These are phyloP conservation scores for Rhinolophus sinicus DNA, from an alignment of 2,113 vertebrate species.

Conservation along the genomic window DNA sequence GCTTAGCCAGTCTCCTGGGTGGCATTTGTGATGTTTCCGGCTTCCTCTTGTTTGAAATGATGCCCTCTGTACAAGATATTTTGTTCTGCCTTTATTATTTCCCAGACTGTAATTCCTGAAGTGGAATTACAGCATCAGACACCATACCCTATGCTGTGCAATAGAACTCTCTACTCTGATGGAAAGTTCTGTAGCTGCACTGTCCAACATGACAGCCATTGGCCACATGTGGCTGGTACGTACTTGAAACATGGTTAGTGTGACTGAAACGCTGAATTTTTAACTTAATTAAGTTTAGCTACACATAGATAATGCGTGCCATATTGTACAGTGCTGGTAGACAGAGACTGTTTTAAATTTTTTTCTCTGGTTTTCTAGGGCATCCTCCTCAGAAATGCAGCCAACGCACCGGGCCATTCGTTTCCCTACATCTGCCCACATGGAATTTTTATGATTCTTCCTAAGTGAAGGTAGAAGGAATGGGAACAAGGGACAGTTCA, in stretches of 20 bases:
- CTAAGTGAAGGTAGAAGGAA: neutral
- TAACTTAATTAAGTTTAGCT: neutral
- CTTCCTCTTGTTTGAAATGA: neutral
- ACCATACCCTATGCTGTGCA: neutral
- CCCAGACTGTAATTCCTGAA: neutral
- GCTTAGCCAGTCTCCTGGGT: neutral
- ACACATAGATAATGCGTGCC: neutral
- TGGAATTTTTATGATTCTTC: neutral
- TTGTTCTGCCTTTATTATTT: neutral
- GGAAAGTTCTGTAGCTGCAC: neutral
- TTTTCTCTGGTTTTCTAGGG: neutral
- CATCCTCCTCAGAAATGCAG: neutral
- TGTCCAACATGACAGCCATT: neutral
- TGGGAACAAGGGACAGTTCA: neutral
- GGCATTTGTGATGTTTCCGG: neutral
- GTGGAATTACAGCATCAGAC: neutral
- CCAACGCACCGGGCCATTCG: no score
- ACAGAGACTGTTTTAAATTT: neutral
- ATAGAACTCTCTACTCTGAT: neutral
- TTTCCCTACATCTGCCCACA: neutral
- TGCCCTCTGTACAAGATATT: neutral
- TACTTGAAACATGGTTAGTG: neutral
- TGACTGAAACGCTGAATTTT: neutral
- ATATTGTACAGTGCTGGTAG: neutral
- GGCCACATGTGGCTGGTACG: neutral